Percentiles rank a stretch among this genome's conserved stretches.
phyloP scores from a whole-genome alignment of 2,888 invertebrate species.

The Hesperia comma region DNA sequence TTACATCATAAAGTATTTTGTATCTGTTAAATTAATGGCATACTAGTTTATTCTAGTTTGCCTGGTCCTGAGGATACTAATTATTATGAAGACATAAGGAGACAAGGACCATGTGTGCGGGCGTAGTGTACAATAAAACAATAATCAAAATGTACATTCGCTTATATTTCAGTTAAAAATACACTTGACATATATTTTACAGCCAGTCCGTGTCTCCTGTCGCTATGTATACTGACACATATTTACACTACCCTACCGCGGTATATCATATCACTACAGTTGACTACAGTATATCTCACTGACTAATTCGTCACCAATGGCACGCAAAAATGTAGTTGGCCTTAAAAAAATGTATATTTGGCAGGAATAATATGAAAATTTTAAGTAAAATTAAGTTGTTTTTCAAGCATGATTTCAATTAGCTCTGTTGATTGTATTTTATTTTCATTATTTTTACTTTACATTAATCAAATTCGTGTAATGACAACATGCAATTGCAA shows the following conservation, averaged over 20 bases:
- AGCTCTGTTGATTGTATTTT: too few relatives aligned
- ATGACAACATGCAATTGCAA: neutral
- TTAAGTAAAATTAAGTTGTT: too few relatives aligned
- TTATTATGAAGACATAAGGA: too few relatives aligned
- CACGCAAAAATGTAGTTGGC: neutral
- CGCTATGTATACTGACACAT: conserved; percentile 51
- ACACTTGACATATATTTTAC: conserved; percentile 69
- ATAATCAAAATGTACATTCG: conserved; percentile 73
- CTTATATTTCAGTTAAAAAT: conserved; percentile 81
- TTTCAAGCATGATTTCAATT: too few relatives aligned
- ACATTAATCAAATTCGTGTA: neutral
- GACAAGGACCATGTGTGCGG: neutral
- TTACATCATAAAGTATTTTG: too few relatives aligned
- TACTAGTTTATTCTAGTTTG: too few relatives aligned
- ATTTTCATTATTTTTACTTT: neutral
- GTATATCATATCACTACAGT: neutral
- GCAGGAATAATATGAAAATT: too few relatives aligned
- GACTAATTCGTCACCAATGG: conserved; percentile 3
- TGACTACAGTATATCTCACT: neutral
- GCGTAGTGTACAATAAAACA: conserved; percentile 63
- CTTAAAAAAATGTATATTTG: too few relatives aligned
- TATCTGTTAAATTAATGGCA: neutral
- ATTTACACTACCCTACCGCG: conserved; percentile 51
- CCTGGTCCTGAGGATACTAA: too few relatives aligned
- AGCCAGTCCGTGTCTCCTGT: conserved; percentile 52